Conservation (phyloP, 2,888 invertebrate species). For the Brenthis ino region DNA sequence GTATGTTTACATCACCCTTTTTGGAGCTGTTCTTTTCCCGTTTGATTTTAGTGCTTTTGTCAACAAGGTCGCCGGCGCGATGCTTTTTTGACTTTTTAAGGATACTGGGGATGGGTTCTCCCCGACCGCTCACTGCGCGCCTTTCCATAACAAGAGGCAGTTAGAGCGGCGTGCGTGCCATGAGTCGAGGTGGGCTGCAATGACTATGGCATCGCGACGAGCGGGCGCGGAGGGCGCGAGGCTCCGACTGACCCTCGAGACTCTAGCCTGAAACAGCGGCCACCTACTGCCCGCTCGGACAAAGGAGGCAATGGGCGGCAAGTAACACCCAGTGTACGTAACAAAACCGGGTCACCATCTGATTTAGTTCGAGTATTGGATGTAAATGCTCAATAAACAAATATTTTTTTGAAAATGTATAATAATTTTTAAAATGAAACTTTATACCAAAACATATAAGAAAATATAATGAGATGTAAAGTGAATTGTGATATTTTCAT, state of each 20-base stretch:
- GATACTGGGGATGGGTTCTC: conserved; percentile 76
- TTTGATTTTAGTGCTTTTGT: conserved; percentile 75
- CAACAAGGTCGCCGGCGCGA: conserved; percentile 68
- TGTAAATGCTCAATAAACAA: neutral
- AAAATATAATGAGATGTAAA: too few relatives aligned
- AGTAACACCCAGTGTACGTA: conserved; percentile 59
- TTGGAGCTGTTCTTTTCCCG: conserved; percentile 66
- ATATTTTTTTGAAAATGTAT: neutral
- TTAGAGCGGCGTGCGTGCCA: conserved; percentile 53
- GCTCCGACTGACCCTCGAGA: conserved; percentile 66
- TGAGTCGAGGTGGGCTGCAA: conserved; percentile 47
- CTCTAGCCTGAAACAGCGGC: conserved; percentile 38
- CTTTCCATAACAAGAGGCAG: conserved; percentile 71
- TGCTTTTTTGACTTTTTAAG: conserved; percentile 71
- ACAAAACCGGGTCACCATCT: conserved; percentile 73
- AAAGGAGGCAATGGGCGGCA: conserved; percentile 60
- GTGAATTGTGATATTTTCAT: too few relatives aligned
- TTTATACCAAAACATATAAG: neutral
- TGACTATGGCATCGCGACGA: conserved; percentile 57
- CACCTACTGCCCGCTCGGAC: conserved; percentile 66
- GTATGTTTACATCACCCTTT: conserved; percentile 66
- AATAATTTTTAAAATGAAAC: neutral
- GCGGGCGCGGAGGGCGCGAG: conserved; percentile 77
- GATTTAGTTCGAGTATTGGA: conserved; percentile 36
- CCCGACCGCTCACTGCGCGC: conserved; percentile 67